phyloP scores from a whole-genome alignment of 2,797 vertebrate genomes.

The Poeciliopsis turneri region DNA sequence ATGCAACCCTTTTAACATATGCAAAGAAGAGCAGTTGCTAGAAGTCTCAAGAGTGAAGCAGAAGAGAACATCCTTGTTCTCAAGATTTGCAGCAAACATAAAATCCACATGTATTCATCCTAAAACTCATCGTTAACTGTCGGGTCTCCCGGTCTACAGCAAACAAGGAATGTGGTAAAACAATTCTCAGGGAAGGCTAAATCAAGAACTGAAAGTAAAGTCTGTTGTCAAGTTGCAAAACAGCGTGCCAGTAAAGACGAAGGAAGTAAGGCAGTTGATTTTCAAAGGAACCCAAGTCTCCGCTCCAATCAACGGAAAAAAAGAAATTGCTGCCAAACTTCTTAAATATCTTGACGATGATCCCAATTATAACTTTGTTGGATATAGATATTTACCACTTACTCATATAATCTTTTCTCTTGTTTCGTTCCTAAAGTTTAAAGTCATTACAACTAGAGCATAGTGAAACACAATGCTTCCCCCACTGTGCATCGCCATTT shows the following conservation, averaged over 20 bases:
- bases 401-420: not conserved
- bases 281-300: constrained; percentile 7
- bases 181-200: constrained; percentile 33
- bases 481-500: not conserved
- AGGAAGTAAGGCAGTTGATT: constrained; percentile 61
- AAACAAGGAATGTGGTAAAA: constrained; percentile 5
- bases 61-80: not conserved
- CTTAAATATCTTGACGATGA: not conserved
- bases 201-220: constrained; percentile 71
- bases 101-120: not conserved
- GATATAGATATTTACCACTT: not conserved
- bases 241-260: constrained; percentile 52
- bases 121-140: not conserved
- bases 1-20: not conserved
- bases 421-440: not conserved
- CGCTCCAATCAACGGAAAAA: not conserved
- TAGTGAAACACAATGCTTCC: not conserved
- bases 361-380: not conserved
- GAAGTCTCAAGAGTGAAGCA: not conserved
- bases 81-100: not conserved
- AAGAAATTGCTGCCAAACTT: not conserved
- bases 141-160: constrained; percentile 15
- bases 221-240: constrained; percentile 56
- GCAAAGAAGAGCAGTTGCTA: not conserved
- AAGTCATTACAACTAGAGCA: not conserved